Percentiles rank a stretch among this genome's conserved stretches.
These are phyloP conservation scores for Chelonoidis abingdonii DNA, from an alignment of 2,113 vertebrate genomes.

Conservation along the genomic window DNA sequence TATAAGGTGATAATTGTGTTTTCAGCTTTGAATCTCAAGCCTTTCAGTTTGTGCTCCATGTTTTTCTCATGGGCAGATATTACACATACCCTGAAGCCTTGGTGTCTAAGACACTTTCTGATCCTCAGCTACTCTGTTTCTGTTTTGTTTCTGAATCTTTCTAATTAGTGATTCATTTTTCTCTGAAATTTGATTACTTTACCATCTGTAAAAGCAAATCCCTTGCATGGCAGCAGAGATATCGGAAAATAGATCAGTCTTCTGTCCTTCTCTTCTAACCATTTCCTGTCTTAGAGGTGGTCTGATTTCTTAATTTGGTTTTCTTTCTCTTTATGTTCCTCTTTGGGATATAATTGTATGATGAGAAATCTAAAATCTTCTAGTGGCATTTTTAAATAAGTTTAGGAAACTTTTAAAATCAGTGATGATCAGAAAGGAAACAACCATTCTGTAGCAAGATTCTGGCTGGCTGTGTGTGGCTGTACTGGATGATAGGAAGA, in stretches of 20 bases:
- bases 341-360: neutral
- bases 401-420: neutral
- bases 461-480: neutral
- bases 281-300: neutral
- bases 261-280: neutral
- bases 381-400: neutral
- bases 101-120: neutral
- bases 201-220: neutral
- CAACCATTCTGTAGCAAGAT: neutral
- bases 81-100: no score
- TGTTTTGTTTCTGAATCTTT: neutral
- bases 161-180: neutral
- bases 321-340: neutral
- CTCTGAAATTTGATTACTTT: neutral
- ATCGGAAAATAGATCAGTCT: neutral
- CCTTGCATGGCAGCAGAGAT: neutral
- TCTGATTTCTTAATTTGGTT: neutral
- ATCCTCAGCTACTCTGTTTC: neutral
- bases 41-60: accelerated
- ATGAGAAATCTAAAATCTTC: neutral
- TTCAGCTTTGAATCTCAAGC: neutral
- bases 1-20: neutral
- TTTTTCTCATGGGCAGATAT: neutral
- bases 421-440: neutral
- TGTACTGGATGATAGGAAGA: neutral